These are phyloP conservation scores for Rhaphigaster nebulosa DNA, from an alignment of 2,888 invertebrate genomes.

Conservation along the genomic window DNA sequence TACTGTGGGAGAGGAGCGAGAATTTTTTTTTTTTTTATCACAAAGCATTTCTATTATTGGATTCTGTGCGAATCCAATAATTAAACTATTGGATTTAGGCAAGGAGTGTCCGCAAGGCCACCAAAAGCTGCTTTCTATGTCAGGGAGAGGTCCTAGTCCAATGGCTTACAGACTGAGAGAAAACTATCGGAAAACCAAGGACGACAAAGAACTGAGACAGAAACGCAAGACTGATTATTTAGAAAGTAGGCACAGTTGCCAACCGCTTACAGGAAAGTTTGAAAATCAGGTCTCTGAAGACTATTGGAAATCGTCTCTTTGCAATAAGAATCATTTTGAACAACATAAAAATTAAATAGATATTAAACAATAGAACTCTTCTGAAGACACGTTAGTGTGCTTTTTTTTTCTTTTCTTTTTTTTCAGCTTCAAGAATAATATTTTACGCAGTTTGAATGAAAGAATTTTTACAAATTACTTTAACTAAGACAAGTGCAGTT, in stretches of 20 bases:
- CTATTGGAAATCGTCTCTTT: neutral
- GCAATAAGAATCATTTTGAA: neutral
- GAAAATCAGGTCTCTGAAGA: neutral
- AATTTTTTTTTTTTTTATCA: too few relatives aligned
- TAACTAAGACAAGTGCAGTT: too few relatives aligned
- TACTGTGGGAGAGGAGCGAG: too few relatives aligned
- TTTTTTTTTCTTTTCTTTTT: too few relatives aligned
- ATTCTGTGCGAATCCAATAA: too few relatives aligned
- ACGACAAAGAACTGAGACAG: slow-evolving; percentile 4
- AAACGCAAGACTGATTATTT: slow-evolving; percentile 32
- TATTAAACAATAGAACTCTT: too few relatives aligned
- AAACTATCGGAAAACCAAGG: slow-evolving; percentile 22
- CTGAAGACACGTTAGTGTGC: too few relatives aligned
- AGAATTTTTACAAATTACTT: too few relatives aligned
- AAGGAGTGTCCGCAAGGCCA: neutral
- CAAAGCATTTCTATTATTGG: too few relatives aligned
- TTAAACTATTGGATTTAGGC: neutral
- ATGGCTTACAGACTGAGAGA: neutral
- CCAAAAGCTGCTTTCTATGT: neutral
- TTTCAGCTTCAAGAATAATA: too few relatives aligned
- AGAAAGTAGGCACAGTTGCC: neutral
- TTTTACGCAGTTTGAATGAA: too few relatives aligned
- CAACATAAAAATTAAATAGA: neutral
- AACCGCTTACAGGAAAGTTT: neutral
- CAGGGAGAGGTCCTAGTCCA: neutral